A percentile compares a stretch with the other conserved stretches of the same genome.
Evolutionary conservation across 2,888 invertebrate species (phyloP).

Genomic region (Hemithea aestivaria): DNA sequence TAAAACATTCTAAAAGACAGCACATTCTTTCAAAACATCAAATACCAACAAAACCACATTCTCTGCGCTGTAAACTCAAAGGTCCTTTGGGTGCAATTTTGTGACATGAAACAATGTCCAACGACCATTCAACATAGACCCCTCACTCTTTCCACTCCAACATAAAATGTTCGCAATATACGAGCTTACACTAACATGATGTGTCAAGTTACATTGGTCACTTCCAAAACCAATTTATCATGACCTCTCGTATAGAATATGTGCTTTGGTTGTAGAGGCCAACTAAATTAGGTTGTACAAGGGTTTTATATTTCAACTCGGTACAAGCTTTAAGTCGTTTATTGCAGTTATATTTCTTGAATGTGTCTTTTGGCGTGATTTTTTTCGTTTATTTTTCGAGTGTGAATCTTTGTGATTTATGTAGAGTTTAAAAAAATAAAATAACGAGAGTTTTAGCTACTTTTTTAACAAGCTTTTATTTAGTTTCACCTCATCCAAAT

Average conservation of each 20-base stretch:
- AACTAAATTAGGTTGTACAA: conserved; percentile 19
- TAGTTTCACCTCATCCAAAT: too few species aligned
- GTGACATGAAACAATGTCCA: conserved; percentile 34
- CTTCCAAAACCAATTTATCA: conserved; percentile 20
- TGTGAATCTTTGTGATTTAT: conserved; percentile 19
- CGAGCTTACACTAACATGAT: conserved; percentile 17
- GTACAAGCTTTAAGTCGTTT: conserved; percentile 42
- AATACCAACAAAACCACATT: conserved; percentile 20
- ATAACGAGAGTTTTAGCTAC: too few species aligned
- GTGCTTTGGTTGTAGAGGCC: conserved; percentile 13
- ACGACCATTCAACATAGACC: conserved; percentile 27
- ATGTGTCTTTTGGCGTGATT: conserved; percentile 43
- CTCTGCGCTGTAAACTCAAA: conserved; percentile 12
- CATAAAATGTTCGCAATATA: conserved; percentile 19
- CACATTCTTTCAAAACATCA: conserved; percentile 17
- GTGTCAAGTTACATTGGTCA: conserved; percentile 33
- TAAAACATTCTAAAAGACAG: not conserved
- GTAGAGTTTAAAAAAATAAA: conserved; percentile 10
- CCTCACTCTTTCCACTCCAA: conserved; percentile 18
- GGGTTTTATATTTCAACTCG: conserved; percentile 17
- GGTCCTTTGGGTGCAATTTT: conserved; percentile 37
- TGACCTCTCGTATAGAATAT: conserved; percentile 17
- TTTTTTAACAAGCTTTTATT: too few species aligned
- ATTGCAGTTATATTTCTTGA: conserved; percentile 57
- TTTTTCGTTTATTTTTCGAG: conserved; percentile 28